These are phyloP conservation scores for Calliphora vicina DNA, from an alignment of 1,140 invertebrate species.

Conservation along the genomic window DNA sequence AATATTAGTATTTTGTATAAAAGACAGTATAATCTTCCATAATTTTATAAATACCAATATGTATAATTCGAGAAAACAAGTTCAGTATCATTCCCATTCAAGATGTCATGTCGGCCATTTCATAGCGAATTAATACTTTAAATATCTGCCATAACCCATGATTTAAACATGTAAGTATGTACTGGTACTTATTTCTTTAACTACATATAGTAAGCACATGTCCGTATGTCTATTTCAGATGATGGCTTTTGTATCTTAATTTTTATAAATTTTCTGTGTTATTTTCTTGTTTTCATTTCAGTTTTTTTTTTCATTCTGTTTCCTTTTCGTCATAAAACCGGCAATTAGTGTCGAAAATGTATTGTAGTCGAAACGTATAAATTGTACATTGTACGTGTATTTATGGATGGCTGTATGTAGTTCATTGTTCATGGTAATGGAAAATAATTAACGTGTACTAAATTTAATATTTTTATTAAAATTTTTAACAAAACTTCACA, in stretches of 20 bases:
- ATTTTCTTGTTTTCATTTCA: background rate
- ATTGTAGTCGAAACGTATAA: background rate
- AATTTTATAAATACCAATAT: no score
- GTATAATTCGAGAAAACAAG: no score
- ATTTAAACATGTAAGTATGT: no score
- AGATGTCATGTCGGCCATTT: no score
- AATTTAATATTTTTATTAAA: background rate
- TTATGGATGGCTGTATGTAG: background rate
- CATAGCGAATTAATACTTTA: no score
- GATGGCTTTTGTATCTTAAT: background rate
- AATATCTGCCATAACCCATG: no score
- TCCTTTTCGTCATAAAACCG: slow-evolving; percentile 3
- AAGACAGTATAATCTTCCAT: no score
- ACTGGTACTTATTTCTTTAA: no score
- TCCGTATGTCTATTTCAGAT: background rate
- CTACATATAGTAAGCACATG: background rate
- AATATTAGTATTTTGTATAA: no score
- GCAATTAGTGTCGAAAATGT: slow-evolving; percentile 5
- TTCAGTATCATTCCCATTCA: no score
- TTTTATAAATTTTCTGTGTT: no score
- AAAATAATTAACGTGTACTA: slow-evolving; percentile 7
- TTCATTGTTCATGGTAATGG: slow-evolving; percentile 3
- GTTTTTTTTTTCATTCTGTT: background rate
- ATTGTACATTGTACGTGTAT: slow-evolving; percentile 6
- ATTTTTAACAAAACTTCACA: no score